Evolutionary conservation across 2,113 vertebrate genomes (phyloP).

Genomic region (Chaenocephalus aceratus): DNA sequence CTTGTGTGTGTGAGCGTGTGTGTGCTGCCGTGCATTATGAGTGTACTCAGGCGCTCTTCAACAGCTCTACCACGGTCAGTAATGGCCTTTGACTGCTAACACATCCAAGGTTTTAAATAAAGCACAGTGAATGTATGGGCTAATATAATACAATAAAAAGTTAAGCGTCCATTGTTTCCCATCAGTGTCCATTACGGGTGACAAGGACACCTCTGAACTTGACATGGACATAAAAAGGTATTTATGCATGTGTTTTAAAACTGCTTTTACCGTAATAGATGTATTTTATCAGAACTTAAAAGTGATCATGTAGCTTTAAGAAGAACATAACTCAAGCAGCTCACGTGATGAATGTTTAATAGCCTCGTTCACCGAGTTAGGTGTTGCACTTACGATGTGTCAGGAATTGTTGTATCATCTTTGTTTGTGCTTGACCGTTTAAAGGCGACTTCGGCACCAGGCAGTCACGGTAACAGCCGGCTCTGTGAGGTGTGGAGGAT

Average conservation of each 20-base stretch:
- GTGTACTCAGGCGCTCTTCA: constrained; percentile 43
- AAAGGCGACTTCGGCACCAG: not conserved
- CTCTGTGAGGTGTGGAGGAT: constrained; percentile 39
- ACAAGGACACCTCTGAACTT: constrained; percentile 47
- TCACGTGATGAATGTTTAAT: constrained; percentile 35
- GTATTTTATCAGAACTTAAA: constrained; percentile 47
- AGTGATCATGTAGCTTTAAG: constrained; percentile 18
- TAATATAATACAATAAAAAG: constrained; percentile 33
- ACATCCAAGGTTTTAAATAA: constrained; percentile 44
- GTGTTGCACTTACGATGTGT: not conserved
- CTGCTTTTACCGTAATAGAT: constrained; percentile 23
- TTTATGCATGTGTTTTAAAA: constrained; percentile 44
- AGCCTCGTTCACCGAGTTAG: constrained; percentile 1
- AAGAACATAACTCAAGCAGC: constrained; percentile 36
- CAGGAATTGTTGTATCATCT: constrained; percentile 4
- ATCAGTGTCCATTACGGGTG: constrained; percentile 50
- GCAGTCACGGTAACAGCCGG: not conserved
- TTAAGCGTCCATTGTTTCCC: constrained; percentile 56
- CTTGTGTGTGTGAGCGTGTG: constrained; percentile 1
- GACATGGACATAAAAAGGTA: constrained; percentile 37
- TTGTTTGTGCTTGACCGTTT: not conserved
- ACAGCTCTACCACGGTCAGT: constrained; percentile 24
- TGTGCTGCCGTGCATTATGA: not conserved
- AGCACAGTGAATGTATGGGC: constrained; percentile 45
- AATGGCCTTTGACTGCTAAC: constrained; percentile 30